These are phyloP conservation scores for Gymnobelideus leadbeateri DNA, from an alignment of 2,113 vertebrate species.

Conservation along the genomic window DNA sequence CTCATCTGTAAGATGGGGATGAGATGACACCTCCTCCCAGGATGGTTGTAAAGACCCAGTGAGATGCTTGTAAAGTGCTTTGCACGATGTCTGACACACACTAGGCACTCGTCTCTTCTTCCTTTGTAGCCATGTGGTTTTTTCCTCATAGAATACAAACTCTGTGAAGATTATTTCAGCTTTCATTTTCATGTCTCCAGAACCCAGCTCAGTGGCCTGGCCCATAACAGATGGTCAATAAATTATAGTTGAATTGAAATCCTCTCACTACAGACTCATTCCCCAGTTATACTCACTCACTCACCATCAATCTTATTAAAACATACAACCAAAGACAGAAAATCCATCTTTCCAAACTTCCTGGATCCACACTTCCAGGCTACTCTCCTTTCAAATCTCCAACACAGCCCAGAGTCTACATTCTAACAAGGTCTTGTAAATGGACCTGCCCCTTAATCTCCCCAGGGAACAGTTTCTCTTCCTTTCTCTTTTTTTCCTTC, in stretches of 20 bases:
- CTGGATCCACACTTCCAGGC: neutral
- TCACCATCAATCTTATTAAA: neutral
- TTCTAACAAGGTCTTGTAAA: neutral
- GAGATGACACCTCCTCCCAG: no score
- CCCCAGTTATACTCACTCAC: neutral
- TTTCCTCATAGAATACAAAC: neutral
- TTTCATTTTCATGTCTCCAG: neutral
- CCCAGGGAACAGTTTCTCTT: neutral
- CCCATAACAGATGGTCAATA: neutral
- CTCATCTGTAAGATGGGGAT: no score
- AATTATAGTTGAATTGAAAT: neutral
- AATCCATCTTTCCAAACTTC: neutral
- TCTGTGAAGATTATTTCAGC: neutral
- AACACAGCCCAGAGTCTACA: neutral
- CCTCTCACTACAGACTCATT: neutral
- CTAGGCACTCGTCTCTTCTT: neutral
- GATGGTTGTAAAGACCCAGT: no score
- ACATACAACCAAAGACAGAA: neutral
- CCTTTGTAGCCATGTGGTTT: neutral
- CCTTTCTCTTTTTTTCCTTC: neutral
- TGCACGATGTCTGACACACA: neutral
- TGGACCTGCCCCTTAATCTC: neutral
- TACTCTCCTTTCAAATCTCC: neutral
- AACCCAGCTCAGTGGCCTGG: neutral
- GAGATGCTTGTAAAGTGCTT: neutral